These are phyloP conservation scores for Arenaria interpres DNA, from an alignment of 2,113 vertebrate genomes.

Conservation along the genomic window DNA sequence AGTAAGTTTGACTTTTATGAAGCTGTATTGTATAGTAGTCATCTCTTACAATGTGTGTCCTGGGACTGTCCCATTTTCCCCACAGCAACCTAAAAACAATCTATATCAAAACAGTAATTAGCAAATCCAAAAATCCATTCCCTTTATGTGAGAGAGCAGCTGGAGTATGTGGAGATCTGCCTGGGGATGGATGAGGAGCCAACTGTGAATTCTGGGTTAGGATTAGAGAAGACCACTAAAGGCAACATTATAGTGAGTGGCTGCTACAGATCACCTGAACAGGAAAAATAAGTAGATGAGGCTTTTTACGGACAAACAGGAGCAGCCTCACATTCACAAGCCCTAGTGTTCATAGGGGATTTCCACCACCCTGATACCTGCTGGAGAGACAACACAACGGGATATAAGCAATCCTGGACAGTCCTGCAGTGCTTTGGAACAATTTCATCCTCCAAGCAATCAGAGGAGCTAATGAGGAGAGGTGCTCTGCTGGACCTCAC, in stretches of 20 bases:
- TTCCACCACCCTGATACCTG: not conserved
- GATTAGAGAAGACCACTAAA: not conserved
- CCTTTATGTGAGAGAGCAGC: not conserved
- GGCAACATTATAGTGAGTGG: not conserved
- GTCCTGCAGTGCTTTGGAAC: not conserved
- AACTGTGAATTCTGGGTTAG: not conserved
- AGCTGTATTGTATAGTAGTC: not conserved
- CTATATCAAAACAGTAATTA: not conserved
- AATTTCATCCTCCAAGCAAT: not conserved
- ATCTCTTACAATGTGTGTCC: not conserved
- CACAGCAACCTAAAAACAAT: not conserved
- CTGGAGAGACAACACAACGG: not conserved
- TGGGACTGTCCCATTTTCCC: not conserved
- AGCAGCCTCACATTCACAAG: not conserved
- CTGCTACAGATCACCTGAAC: not conserved
- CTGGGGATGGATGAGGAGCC: not conserved
- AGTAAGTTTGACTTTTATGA: not conserved
- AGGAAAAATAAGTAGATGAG: not conserved
- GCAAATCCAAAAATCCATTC: not conserved
- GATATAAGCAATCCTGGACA: not conserved
- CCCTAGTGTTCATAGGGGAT: not conserved
- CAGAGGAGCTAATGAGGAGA: not conserved
- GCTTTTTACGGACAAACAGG: no score
- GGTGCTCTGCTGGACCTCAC: not conserved
- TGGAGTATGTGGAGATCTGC: not conserved